Evolutionary conservation across 2,888 invertebrate species (phyloP), one percentile per base, ranked within the genome.

Genomic region (Tridacna gigas): DNA sequence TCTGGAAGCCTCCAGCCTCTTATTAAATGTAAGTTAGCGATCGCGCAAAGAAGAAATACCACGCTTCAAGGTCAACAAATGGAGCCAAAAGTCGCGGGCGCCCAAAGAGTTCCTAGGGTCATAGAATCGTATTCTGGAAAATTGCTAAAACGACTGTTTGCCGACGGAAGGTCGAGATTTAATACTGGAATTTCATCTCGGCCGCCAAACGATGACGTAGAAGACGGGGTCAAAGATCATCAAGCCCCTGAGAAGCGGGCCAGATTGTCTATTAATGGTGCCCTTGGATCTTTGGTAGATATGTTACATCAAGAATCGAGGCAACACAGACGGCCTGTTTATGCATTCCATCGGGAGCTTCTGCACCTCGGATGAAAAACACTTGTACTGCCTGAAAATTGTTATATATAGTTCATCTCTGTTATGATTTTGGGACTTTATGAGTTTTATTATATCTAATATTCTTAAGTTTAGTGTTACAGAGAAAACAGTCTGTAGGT

Each of bases 221-320:
- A 51, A 47, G 61, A 47, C 9, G 66, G 71, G 25, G 66, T 28
- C 12, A 56, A 63, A 3, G 71, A 67, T 61, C 45, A 80, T 51
- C 79, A n/a, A n/a, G 48, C 20, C 13, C 47, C 67, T 13, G 73
- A 71, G 12, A 80, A 82, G 63, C 65, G 85, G 48, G 77, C 82
- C n/a, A 67, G 82, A 20, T 48, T 86, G 61, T 86, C 86, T 25
- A 78, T 86, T 61, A 86, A 86, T 61, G 78, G 82, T 20, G 86
- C 86, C 12, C 61, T 86, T n/a, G 60, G 78, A 5, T 83, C 86
- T 18, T 63, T 86, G 60, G 86, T 71, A 22, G 80, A 80, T 51
- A 75, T 86, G 82, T 63, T 86, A 61, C 78, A 78, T 25, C 80
- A 83, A 12, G 78, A 83, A 47, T 79, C 80, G 2, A 51, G 78